Base-by-base conservation (phyloP, 2,888 invertebrate genomes). In the Drosophila neonasuta region DNA sequence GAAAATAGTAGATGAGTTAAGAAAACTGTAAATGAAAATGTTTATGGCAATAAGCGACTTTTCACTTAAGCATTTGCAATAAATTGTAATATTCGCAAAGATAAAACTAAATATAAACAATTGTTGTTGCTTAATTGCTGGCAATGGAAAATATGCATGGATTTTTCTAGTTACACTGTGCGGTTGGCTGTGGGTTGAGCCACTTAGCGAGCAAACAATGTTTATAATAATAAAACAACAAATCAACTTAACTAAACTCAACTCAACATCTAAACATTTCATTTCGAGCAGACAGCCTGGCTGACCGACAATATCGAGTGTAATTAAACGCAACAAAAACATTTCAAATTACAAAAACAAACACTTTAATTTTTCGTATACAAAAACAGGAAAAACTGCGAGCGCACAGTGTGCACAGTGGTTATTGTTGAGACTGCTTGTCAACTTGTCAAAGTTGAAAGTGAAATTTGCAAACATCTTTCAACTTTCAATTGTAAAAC, bases 331-430 rank as follows among this genome's bases (percentile, higher is more conserved):
- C 63, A 34, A 60, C 67, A 70, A 70, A 71, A 67, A 69, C 79
- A 79, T 77, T 84, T 84, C 66, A 73, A 79, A 79, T 75, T 64
- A 57, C 73, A 77, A 71, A 75, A 81, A 55, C 77, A 80, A 81
- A 84, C 67, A 63, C 39, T 52, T 20, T n/a, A 54, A 20, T 41
- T 62, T 67, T 57, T 41, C 17, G 49, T 62, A 56, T 51, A 65
- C 58, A 62, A 52, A 32, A 45, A 42, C 34, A 30, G 32, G 34
- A 70, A 66, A 62, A n/a, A 49, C 71, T 10, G 17, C 3, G 30
- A 39, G 32, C 17, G 52, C 44, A 59, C 61, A 49, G 73, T 63
- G 51, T 36, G 36, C 36, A 36, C 36, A 36, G n/a, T 36, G 36
- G 34, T 2, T 10, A 32, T 32, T 36, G 11, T 32, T 32, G 10